Percentiles rank a stretch among this genome's conserved stretches.
phyloP scores from a whole-genome alignment of 1,140 invertebrate species.

The Bicyclus anynana region DNA sequence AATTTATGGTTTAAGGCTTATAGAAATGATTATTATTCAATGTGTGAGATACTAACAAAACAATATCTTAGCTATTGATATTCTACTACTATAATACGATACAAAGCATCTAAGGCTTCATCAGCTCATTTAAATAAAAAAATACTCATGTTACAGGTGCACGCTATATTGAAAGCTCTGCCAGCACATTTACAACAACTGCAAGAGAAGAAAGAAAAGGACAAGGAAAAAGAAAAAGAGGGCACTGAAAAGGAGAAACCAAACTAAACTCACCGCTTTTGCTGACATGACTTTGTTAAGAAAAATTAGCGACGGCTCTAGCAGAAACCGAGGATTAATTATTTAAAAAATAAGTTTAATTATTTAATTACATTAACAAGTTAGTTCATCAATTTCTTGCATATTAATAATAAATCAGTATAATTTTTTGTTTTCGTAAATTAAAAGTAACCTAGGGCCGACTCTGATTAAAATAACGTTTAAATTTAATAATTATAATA shows the following conservation, averaged over 20 bases:
- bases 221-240: conserved; percentile 62
- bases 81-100: too few relatives aligned
- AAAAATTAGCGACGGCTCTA: conserved; percentile 24
- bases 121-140: too few relatives aligned
- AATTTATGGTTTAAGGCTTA: too few relatives aligned
- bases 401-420: background rate
- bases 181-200: conserved; percentile 82
- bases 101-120: too few relatives aligned
- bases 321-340: too few relatives aligned
- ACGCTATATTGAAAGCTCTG: conserved; percentile 94
- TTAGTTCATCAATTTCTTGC: too few relatives aligned
- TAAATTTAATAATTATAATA: conserved; percentile 2
- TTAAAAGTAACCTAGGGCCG: conserved; percentile 4
- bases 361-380: too few relatives aligned
- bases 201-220: conserved; percentile 76
- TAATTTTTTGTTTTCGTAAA: background rate
- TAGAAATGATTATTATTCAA: too few relatives aligned
- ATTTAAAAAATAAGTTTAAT: too few relatives aligned
- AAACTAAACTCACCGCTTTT: conserved; percentile 58
- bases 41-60: too few relatives aligned
- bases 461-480: conserved; percentile 10
- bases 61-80: too few relatives aligned
- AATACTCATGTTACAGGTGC: conserved; percentile 61
- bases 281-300: conserved; percentile 38
- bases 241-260: conserved; percentile 60